Base-by-base conservation (phyloP, 2,797 vertebrate species). In the Luscinia luscinia region DNA sequence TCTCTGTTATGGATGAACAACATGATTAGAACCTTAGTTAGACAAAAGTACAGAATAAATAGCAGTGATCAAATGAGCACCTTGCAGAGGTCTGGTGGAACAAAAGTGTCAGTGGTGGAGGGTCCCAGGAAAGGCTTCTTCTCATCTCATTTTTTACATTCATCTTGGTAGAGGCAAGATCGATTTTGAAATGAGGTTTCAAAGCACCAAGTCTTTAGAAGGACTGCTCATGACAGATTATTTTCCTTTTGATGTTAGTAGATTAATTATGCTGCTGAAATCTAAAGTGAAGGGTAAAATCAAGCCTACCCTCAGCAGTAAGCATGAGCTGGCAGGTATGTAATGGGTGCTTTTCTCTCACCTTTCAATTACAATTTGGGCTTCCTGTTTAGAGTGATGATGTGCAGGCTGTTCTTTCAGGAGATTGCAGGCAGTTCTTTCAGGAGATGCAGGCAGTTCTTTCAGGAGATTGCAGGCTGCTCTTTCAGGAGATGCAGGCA, bases 181-280 rank as follows among this genome's bases (percentile, higher is more conserved):
- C 0, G 0, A 82, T 90, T 95, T 87, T 46, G 55, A 94, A 94
- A 89, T 66, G 66, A 94, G 76, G 28, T 88, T 95, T 94, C 77
- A 90, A 91, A 95, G 80, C 45, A 46, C 18, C 45, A 67, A 82
- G 55, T 28, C 86, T 89, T 87, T 51, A 84, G 72, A 79, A 80
- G 32, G 54, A 89, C 68, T 34, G 27, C 75, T 70, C 1, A 2
- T n/a, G 94, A 84, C 32, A 82, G 84, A 82, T 95, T 87, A 70
- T 91, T 94, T 88, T 88, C 61, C 34, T 95, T 95, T 90, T 93
- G 88, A 94, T 32, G 11, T 90, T 70, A 73, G 34, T 69, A 67
- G 75, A 77, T 90, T 87, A 94, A 94, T 87, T 77, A 90, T 91
- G 30, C 36, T 0, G 6, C 75, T 79, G 67, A 95, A 93, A 76